Evolutionary conservation across 1,140 invertebrate genomes (phyloP), one percentile per base, ranked within the genome.

Genomic region (Ylistrum balloti): DNA sequence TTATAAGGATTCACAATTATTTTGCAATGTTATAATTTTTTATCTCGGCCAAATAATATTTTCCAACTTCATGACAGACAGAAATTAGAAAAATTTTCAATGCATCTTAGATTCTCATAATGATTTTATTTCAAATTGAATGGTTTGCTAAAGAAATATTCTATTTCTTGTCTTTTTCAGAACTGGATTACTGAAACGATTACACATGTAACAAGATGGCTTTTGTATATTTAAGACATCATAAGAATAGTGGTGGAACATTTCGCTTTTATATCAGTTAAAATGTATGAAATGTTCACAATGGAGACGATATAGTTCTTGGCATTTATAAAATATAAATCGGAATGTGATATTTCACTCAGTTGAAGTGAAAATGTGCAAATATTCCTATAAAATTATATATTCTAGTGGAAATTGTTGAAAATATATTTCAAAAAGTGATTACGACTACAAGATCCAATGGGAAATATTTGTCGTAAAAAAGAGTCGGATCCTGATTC

Each of bases 401-500:
- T 28, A 28, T 74, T 74, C 56, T 11, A 5, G 22, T 74, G 56
- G 56, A 74, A 74, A 28, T n/a, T 74, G 56, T 74, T 74, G 56
- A 28, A 5, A 74, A 74, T 5, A 74, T 74, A 17, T 5, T 74
- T 28, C 22, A 28, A n/a, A 74, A 74, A 28, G 56, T 28, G n/a
- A 28, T 17, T 74, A 74, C 56, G 17, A 28, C 56, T 74, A 74
- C 56, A 74, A 1, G n/a, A 28, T n/a, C 22, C 56, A 87, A 93
- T 93, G 93, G 93, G 93, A 87, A 93, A 93, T 91, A 90, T 91
- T 32, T 91, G 92, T 74, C 87, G 87, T 34, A 88, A 45, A 17
- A 74, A 88, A 17, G 85, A 89, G 22, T 90, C 86, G n/a, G 93
- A 93, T 35, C 91, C 91, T 0, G 96, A 96, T 88, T 95, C 96